Evolutionary conservation across 2,797 vertebrate species (phyloP), one percentile per base, ranked within the genome.

Genomic region (Geotrypetes seraphini): DNA sequence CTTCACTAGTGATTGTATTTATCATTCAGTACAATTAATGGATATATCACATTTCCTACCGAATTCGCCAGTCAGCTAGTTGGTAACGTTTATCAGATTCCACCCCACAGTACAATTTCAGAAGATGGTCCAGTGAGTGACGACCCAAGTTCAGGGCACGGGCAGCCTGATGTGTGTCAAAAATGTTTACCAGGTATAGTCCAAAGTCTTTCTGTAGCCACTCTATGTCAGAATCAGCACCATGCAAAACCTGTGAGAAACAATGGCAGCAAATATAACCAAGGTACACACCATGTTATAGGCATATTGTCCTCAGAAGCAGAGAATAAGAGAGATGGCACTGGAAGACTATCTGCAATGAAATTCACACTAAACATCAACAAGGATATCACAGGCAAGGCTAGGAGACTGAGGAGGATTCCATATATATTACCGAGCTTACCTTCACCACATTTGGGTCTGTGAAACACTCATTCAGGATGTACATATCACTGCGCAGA

Each of bases 151-250:
- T 94, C 23, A 97, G 84, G 22, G 85, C 73, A 26, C 95, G 85
- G 3, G 93, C 85, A 2, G 91, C 96, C 58, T 96, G 92, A 51
- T 97, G 92, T 1, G 93, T 99, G 57, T 99, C 96, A 35, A 98
- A 98, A 71, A 98, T 59, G 56, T 92, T 94, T 57, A 98, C 90
- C 5, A 98, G 76, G 2, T 99, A 99, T 33, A 98, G 53, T 14
- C 94, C 91, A 0, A 98, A 89, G 69, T 99, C 95, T 39, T 86
- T 92, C 44, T 99, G 96, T 5, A 99, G 88, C 96, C 96, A 99
- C 43, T 97, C 94, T 0, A 97, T 75, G 22, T 99, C 96, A 0
- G 92, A 94, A 52, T 98, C 94, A 0, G 93, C 89, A 3, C 96
- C 96, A 1, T 99, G 95, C 60, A 99, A 89, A 35, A 97, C 88